These are phyloP conservation scores for Monarcha castaneiventris DNA, from an alignment of 2,113 vertebrate species.

Conservation along the genomic window DNA sequence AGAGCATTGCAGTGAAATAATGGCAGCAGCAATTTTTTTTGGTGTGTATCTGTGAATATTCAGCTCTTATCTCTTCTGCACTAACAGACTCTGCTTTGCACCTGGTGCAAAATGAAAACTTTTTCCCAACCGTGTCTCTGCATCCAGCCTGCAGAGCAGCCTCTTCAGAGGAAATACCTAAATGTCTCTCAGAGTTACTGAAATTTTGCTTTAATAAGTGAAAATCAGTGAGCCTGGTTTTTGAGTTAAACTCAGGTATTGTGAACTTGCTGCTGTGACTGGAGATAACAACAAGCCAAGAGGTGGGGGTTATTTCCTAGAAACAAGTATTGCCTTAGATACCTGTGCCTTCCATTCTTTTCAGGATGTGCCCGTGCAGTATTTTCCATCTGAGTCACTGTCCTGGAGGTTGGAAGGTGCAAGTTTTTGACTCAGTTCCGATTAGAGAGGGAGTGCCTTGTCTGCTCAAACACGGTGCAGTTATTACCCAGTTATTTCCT, in stretches of 20 bases:
- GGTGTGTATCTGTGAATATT: background rate
- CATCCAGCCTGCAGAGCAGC: background rate
- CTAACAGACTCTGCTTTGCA: background rate
- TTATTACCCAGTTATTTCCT: slow-evolving; percentile 17
- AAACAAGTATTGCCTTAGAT: background rate
- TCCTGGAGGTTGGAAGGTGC: background rate
- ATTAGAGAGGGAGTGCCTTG: slow-evolving; percentile 5
- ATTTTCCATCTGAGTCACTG: background rate
- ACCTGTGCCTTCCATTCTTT: background rate
- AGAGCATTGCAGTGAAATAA: background rate
- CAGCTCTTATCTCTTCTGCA: background rate
- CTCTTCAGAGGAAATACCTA: background rate
- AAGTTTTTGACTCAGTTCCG: background rate
- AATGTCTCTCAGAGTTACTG: background rate
- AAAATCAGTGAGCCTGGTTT: background rate
- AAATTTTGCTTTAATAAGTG: background rate
- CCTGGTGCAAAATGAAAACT: background rate
- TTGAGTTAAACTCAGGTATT: background rate
- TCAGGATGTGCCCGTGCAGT: background rate
- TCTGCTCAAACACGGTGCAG: background rate
- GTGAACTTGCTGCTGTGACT: background rate
- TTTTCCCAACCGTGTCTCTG: background rate
- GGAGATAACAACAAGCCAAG: background rate
- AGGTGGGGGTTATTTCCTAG: background rate
- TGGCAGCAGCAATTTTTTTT: background rate